Conservation (phyloP, 2,888 invertebrate genomes). For the Drosophila maculinotata region DNA sequence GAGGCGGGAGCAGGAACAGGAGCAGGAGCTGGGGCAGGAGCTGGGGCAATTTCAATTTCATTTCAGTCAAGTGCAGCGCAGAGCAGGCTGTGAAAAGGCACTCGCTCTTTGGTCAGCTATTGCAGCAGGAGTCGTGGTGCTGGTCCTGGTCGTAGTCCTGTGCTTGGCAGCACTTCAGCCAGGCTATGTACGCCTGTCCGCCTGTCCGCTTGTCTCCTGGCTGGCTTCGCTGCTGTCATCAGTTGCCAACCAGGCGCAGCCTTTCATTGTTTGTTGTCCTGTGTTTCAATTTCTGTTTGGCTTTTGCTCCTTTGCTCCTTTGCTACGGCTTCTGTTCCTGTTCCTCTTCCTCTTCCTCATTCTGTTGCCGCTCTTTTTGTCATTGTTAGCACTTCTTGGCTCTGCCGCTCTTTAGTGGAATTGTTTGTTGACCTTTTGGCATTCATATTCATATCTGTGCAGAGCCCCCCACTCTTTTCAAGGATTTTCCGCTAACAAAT, state of each 20-base stretch:
- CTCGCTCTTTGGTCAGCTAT: constrained; percentile 20
- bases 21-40: constrained; percentile 8
- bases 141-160: constrained; percentile 28
- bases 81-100: constrained; percentile 56
- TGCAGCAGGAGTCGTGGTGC: constrained; percentile 7
- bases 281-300: constrained; percentile 49
- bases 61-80: constrained; percentile 72
- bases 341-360: background rate
- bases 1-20: constrained; percentile 11
- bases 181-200: constrained; percentile 7
- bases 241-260: constrained; percentile 60
- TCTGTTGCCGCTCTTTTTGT: constrained; percentile 1
- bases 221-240: constrained; percentile 49
- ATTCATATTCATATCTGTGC: constrained; percentile 62
- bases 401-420: constrained; percentile 47
- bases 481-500: constrained; percentile 18
- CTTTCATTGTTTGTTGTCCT: constrained; percentile 58
- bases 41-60: constrained; percentile 53
- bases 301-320: constrained; percentile 38
- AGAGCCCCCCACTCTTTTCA: constrained; percentile 1
- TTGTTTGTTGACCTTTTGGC: constrained; percentile 64
- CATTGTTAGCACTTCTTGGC: constrained; percentile 27
- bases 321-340: background rate
- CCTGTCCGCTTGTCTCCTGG: constrained; percentile 2
- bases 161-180: constrained; percentile 48